A percentile compares a stretch with the other conserved stretches of the same genome.
phyloP scores from a whole-genome alignment of 2,888 invertebrate genomes.

The Heteromyza rotundicornis region DNA sequence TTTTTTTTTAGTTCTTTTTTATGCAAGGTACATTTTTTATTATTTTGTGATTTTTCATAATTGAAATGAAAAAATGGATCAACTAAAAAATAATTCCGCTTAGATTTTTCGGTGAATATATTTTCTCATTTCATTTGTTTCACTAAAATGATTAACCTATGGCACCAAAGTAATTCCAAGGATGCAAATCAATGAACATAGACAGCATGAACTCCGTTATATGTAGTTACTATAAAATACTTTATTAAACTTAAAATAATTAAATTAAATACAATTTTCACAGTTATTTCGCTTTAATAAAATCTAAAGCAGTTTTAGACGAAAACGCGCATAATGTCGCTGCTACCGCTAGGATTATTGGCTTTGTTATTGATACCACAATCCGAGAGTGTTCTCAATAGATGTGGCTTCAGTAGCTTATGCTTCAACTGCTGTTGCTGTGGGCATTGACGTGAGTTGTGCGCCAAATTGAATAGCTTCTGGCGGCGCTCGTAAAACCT shows the following conservation, averaged over 20 bases:
- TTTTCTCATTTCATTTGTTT: too few species aligned
- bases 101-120: too few species aligned
- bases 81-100: too few species aligned
- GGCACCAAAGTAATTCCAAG: too few species aligned
- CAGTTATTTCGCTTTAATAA: not conserved
- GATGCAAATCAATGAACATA: too few species aligned
- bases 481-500: slow-evolving; percentile 52
- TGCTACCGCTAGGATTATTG: slow-evolving; percentile 28
- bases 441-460: slow-evolving; percentile 28
- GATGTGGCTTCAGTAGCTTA: slow-evolving; percentile 46
- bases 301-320: slow-evolving; percentile 34
- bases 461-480: slow-evolving; percentile 37
- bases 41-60: too few species aligned
- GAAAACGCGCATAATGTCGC: slow-evolving; percentile 53
- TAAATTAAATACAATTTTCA: not conserved
- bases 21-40: too few species aligned
- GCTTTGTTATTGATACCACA: slow-evolving; percentile 41
- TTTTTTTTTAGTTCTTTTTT: too few species aligned
- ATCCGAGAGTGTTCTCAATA: slow-evolving; percentile 48
- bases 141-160: too few species aligned
- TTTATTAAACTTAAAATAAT: slow-evolving; percentile 3
- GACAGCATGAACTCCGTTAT: too few species aligned
- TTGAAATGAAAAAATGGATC: too few species aligned
- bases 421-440: slow-evolving; percentile 37
- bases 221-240: slow-evolving; percentile 7